Evolutionary conservation across 2,113 vertebrate species (phyloP).

Genomic region (Hipposideros armiger): DNA sequence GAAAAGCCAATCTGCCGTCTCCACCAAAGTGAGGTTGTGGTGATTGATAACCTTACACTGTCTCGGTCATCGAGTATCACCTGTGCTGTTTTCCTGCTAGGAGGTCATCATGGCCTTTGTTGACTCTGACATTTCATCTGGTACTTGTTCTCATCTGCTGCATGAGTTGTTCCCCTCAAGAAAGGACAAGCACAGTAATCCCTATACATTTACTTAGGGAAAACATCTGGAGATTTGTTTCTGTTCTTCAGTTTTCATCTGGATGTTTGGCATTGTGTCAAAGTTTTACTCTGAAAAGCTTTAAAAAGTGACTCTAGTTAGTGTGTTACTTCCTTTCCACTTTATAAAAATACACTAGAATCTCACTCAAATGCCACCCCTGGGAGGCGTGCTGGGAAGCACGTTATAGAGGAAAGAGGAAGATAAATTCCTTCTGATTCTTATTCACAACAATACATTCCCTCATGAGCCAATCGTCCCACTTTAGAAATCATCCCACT

Average conservation of each 20-base stretch:
- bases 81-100: not conserved
- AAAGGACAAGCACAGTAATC: constrained; percentile 47
- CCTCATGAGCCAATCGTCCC: not conserved
- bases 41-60: not conserved
- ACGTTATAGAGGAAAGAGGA: not conserved
- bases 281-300: constrained; percentile 64
- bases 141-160: not conserved
- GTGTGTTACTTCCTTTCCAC: constrained; percentile 65
- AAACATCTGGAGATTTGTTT: constrained; percentile 78
- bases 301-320: constrained; percentile 55
- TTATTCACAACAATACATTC: constrained; percentile 43
- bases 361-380: constrained; percentile 23
- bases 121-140: constrained; percentile 37
- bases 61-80: not conserved
- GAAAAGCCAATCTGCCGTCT: not conserved
- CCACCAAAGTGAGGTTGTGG: not conserved
- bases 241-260: constrained; percentile 71
- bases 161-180: not conserved
- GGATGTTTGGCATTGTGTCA: constrained; percentile 70
- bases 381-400: not conserved
- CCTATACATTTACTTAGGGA: constrained; percentile 63
- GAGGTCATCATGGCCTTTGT: not conserved
- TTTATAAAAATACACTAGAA: constrained; percentile 52
- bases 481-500: not conserved
- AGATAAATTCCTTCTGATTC: not conserved